A percentile compares a stretch with the other conserved stretches of the same genome.
These are phyloP conservation scores for Ennomos erosarius DNA, from an alignment of 2,888 invertebrate species.

Conservation along the genomic window DNA sequence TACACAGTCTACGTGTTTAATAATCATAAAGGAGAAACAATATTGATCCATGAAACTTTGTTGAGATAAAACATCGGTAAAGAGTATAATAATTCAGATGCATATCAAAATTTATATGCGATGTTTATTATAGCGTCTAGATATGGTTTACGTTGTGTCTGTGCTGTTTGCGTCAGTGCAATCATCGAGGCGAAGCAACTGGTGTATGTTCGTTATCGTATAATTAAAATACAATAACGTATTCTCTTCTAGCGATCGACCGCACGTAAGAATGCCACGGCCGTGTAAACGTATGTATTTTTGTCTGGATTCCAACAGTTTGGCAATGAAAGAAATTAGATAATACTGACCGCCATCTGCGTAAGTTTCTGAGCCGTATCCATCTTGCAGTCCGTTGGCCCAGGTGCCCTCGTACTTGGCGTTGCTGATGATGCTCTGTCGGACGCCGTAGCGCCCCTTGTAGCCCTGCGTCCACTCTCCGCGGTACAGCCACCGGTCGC, in stretches of 20 bases:
- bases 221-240: conserved; percentile 56
- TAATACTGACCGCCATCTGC: conserved; percentile 97
- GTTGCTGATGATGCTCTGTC: conserved; percentile 97
- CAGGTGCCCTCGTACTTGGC: conserved; percentile 99
- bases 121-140: conserved; percentile 12
- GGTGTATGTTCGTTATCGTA: conserved; percentile 33
- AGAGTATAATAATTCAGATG: neutral
- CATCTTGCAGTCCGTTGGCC: conserved; percentile 99
- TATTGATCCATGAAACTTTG: conserved; percentile 2
- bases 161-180: conserved; percentile 20
- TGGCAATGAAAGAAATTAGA: conserved; percentile 64
- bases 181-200: conserved; percentile 13
- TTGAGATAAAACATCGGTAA: conserved; percentile 9
- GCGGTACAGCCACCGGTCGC: conserved; percentile 98
- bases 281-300: conserved; percentile 71
- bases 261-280: conserved; percentile 65
- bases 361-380: conserved; percentile 99
- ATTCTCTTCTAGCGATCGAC: conserved; percentile 51
- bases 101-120: conserved; percentile 6
- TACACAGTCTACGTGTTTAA: too few species aligned
- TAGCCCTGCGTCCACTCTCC: conserved; percentile 99
- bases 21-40: neutral
- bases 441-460: conserved; percentile 99
- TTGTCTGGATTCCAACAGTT: conserved; percentile 67
- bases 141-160: conserved; percentile 13